These are phyloP conservation scores for Drosophila lini DNA, from an alignment of 1,140 invertebrate genomes.

Conservation along the genomic window DNA sequence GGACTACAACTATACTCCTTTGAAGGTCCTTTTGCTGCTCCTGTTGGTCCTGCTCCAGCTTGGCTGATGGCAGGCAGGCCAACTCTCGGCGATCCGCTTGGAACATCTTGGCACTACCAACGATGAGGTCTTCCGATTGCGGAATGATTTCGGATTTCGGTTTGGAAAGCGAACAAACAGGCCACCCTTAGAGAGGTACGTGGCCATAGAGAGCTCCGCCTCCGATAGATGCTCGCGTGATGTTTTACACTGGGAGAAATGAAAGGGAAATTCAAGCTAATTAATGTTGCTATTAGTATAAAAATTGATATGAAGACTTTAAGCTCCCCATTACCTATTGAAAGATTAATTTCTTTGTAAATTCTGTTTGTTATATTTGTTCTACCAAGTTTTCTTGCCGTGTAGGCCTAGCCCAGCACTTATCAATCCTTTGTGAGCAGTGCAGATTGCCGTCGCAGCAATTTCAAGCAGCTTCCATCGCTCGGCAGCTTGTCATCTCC, in stretches of 20 bases:
- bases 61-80: neutral
- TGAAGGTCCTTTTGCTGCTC: conserved; percentile 24
- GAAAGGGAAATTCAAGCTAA: too few relatives aligned
- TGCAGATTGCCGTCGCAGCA: conserved; percentile 35
- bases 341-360: neutral
- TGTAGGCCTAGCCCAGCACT: conserved; percentile 27
- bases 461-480: conserved; percentile 13
- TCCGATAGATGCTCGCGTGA: conserved; percentile 45
- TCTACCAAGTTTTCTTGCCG: neutral
- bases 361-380: neutral
- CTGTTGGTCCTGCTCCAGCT: conserved; percentile 2
- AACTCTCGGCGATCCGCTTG: conserved; percentile 32
- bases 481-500: neutral
- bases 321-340: accelerated
- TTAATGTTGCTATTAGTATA: neutral
- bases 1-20: conserved; percentile 37
- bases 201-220: neutral
- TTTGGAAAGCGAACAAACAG: conserved; percentile 9
- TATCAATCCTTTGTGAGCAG: conserved; percentile 72
- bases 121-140: conserved; percentile 38
- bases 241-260: conserved; percentile 14
- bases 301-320: neutral
- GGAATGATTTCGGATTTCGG: conserved; percentile 31
- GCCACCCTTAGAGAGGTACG: conserved; percentile 33
- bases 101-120: conserved; percentile 40